Percentiles rank a stretch among this genome's conserved stretches.
Evolutionary conservation across 2,113 vertebrate species (phyloP).

Genomic region (Pogonocichla stellata): DNA sequence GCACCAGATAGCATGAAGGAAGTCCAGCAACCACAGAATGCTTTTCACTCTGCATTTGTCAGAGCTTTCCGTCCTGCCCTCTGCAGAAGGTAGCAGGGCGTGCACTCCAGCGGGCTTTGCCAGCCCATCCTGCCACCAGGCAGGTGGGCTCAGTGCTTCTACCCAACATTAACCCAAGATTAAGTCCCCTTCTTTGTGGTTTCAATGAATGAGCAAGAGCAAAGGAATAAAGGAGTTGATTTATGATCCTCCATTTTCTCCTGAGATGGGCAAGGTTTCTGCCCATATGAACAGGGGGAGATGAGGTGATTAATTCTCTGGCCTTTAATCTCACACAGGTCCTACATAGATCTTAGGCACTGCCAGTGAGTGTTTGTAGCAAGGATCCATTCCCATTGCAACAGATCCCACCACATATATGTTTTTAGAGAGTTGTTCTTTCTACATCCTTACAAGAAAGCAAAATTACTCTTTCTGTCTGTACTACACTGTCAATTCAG

Average conservation of each 20-base stretch:
- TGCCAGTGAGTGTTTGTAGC: not conserved
- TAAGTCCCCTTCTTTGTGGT: not conserved
- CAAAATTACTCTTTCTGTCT: not conserved
- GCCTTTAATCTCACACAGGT: not conserved
- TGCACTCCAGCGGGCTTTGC: not conserved
- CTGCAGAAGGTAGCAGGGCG: not conserved
- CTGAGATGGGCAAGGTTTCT: conserved; percentile 21
- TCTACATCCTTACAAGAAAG: not conserved
- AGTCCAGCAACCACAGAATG: not conserved
- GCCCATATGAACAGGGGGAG: conserved; percentile 28
- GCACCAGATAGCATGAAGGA: not conserved
- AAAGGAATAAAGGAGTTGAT: not conserved
- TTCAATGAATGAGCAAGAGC: not conserved
- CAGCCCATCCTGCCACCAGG: not conserved
- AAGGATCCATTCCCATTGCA: not conserved
- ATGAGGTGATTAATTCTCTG: not conserved
- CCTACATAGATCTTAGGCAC: not conserved
- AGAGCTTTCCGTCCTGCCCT: not conserved
- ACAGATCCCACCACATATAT: not conserved
- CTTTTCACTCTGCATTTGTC: not conserved
- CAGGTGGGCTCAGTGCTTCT: not conserved
- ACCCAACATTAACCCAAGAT: not conserved
- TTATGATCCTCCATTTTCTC: not conserved
- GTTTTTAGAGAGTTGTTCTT: not conserved
- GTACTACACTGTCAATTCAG: not conserved